A percentile compares a stretch with the other conserved stretches of the same genome.
Conservation (phyloP, 2,113 vertebrate species). For the Thunnus maccoyii region DNA sequence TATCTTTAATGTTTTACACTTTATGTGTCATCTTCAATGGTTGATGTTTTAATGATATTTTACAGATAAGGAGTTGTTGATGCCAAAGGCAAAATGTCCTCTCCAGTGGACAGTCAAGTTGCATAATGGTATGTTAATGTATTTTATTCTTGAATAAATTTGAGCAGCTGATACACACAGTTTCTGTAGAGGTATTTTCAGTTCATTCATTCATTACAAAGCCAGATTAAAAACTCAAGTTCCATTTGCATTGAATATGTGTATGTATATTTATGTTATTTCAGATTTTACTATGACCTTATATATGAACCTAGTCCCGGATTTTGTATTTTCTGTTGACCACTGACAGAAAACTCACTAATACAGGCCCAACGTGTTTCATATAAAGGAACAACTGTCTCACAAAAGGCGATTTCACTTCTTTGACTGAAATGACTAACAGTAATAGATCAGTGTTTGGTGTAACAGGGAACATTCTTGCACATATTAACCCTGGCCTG, state of each 20-base stretch:
- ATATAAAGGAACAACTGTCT: background rate
- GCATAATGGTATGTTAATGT: background rate
- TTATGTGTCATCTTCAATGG: background rate
- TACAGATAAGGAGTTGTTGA: background rate
- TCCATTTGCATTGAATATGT: background rate
- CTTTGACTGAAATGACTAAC: slow-evolving; percentile 53
- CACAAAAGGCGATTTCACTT: background rate
- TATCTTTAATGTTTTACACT: slow-evolving; percentile 2
- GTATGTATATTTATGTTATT: background rate
- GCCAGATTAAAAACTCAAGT: too few relatives aligned
- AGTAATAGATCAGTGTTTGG: slow-evolving; percentile 45
- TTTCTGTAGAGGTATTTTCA: background rate
- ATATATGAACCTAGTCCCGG: background rate
- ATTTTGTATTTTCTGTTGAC: background rate
- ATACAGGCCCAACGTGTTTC: background rate
- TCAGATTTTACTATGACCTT: background rate
- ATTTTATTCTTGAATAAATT: background rate
- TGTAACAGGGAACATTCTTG: slow-evolving; percentile 2
- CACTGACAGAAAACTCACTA: background rate
- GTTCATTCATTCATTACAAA: too few relatives aligned
- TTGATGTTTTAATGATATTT: slow-evolving; percentile 9
- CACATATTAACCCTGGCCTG: slow-evolving; percentile 63
- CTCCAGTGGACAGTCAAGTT: background rate
- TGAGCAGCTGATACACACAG: background rate
- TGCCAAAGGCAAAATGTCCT: background rate